Evolutionary conservation across 2,888 invertebrate genomes (phyloP).

Genomic region (Meiosimyza decipiens): DNA sequence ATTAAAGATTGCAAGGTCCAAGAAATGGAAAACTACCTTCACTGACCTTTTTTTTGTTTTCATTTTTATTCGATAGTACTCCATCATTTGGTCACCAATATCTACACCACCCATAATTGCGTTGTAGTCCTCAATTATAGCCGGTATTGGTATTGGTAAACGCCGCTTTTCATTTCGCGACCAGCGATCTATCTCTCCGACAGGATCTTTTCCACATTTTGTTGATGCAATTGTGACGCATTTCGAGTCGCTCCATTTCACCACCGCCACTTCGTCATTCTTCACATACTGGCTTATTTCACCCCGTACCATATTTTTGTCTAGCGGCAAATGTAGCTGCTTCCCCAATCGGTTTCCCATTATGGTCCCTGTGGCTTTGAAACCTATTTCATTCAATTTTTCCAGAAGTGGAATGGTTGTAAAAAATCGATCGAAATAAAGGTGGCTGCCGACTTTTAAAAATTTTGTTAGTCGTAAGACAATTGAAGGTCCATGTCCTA

Average conservation of each 20-base stretch:
- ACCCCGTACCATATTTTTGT: background rate
- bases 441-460: constrained; percentile 18
- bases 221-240: background rate
- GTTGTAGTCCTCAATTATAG: background rate
- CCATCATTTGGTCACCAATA: background rate
- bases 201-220: background rate
- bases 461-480: constrained; percentile 42
- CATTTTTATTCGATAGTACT: constrained; percentile 25
- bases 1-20: too few relatives aligned
- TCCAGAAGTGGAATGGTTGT: background rate
- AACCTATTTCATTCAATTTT: background rate
- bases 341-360: constrained; percentile 5
- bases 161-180: background rate
- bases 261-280: background rate
- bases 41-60: background rate
- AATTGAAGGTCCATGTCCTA: constrained; percentile 45
- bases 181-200: background rate
- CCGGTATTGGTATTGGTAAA: background rate
- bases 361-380: background rate
- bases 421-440: background rate
- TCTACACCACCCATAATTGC: background rate
- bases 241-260: background rate
- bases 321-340: background rate
- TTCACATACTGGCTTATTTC: background rate
- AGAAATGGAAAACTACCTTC: background rate